These are phyloP conservation scores for Acanthurus lineatus DNA, from an alignment of 2,797 vertebrate species.

Conservation along the genomic window DNA sequence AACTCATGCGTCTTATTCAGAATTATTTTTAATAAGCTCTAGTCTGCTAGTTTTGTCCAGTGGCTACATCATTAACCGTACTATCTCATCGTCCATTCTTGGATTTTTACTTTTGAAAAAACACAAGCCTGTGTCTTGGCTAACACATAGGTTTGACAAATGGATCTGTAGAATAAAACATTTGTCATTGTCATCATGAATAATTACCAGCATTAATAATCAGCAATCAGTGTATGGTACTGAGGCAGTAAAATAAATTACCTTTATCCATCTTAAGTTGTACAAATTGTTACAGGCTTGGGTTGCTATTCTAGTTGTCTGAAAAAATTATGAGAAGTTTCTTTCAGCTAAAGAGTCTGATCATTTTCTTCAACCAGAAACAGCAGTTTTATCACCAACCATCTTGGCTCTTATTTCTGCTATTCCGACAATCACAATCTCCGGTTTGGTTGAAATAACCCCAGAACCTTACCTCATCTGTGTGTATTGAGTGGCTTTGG, in stretches of 20 bases:
- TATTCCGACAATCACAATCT: too few relatives aligned
- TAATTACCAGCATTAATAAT: neutral
- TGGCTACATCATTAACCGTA: neutral
- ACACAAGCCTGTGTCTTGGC: neutral
- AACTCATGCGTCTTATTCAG: neutral
- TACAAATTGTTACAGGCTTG: too few relatives aligned
- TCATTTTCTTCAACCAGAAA: too few relatives aligned
- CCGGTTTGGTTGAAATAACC: too few relatives aligned
- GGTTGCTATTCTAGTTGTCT: too few relatives aligned
- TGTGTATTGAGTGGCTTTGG: too few relatives aligned
- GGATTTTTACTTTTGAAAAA: neutral
- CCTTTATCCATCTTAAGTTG: neutral
- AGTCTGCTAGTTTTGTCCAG: neutral
- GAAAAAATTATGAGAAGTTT: too few relatives aligned
- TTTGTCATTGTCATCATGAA: neutral
- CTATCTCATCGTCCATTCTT: neutral
- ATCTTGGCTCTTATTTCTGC: too few relatives aligned
- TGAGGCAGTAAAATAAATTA: neutral
- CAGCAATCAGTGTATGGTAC: neutral
- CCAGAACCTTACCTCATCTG: too few relatives aligned
- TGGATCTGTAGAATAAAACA: neutral
- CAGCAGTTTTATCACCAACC: too few relatives aligned
- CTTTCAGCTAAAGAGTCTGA: too few relatives aligned
- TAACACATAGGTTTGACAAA: neutral
- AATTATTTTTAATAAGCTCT: neutral